phyloP scores from a whole-genome alignment of 1,140 invertebrate species.

The Acyrthosiphon pisum region DNA sequence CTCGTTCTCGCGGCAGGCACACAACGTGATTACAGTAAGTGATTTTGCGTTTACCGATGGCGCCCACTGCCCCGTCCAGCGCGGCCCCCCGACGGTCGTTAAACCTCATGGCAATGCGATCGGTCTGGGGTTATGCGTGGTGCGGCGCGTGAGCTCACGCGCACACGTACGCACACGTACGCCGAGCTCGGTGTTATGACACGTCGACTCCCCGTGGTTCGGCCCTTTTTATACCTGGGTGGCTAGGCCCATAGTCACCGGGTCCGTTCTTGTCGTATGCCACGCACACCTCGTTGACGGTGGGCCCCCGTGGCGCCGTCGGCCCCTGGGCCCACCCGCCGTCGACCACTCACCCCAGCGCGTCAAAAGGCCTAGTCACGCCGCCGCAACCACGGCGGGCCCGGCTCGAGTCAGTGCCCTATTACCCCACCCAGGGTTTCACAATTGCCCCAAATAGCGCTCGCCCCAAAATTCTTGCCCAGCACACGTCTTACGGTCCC shows the following conservation, averaged over 20 bases:
- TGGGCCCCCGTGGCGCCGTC: background rate
- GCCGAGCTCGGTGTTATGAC: background rate
- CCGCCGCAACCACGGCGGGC: too few relatives aligned
- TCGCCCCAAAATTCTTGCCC: background rate
- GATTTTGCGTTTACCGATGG: background rate
- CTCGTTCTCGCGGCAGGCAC: constrained; percentile 22
- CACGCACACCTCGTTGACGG: background rate
- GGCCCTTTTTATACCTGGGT: background rate
- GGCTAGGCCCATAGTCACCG: background rate
- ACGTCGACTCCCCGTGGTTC: constrained; percentile 16
- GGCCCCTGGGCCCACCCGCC: background rate
- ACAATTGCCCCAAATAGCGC: background rate
- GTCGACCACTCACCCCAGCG: background rate
- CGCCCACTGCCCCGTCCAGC: too few relatives aligned
- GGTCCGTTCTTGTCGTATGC: background rate
- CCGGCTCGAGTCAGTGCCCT: background rate
- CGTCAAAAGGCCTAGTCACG: background rate
- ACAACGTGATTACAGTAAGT: constrained; percentile 55
- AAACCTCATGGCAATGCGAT: constrained; percentile 48
- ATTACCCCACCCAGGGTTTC: too few relatives aligned
- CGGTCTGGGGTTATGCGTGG: constrained; percentile 39
- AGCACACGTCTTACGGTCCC: background rate
- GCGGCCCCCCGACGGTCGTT: background rate
- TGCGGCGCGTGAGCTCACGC: background rate
- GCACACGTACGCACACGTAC: background rate